These are phyloP conservation scores for Bombus affinis DNA, from an alignment of 1,140 invertebrate species.

Conservation along the genomic window DNA sequence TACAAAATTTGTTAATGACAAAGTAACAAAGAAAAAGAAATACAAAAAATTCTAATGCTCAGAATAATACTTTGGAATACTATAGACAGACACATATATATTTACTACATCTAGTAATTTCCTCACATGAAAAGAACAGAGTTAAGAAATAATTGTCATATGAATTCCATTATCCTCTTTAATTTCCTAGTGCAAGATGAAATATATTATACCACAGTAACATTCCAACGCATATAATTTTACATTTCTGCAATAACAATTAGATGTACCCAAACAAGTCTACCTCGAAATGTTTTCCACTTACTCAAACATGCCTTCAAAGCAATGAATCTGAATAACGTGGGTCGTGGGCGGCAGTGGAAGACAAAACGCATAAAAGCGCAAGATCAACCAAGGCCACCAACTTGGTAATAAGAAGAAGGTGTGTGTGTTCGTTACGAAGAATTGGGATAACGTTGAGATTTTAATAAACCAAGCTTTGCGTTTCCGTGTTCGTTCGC, in stretches of 20 bases:
- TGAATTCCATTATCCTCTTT: too few relatives aligned
- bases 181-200: too few relatives aligned
- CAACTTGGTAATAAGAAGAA: constrained; percentile 1
- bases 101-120: too few relatives aligned
- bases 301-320: background rate
- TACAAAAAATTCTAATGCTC: background rate
- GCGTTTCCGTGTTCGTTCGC: background rate
- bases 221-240: background rate
- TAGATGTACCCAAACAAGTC: too few relatives aligned
- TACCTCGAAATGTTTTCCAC: background rate
- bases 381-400: background rate
- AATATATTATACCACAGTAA: too few relatives aligned
- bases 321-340: background rate
- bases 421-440: constrained; percentile 10
- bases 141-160: too few relatives aligned
- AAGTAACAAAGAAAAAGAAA: background rate
- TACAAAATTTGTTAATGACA: background rate
- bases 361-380: background rate
- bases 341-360: too few relatives aligned
- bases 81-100: too few relatives aligned
- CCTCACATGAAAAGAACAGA: too few relatives aligned
- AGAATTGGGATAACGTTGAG: constrained; percentile 33
- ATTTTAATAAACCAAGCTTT: constrained; percentile 40
- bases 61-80: too few relatives aligned
- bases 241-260: background rate